These are phyloP conservation scores for Hiodon alosoides DNA, from an alignment of 2,113 vertebrate species.

Conservation along the genomic window DNA sequence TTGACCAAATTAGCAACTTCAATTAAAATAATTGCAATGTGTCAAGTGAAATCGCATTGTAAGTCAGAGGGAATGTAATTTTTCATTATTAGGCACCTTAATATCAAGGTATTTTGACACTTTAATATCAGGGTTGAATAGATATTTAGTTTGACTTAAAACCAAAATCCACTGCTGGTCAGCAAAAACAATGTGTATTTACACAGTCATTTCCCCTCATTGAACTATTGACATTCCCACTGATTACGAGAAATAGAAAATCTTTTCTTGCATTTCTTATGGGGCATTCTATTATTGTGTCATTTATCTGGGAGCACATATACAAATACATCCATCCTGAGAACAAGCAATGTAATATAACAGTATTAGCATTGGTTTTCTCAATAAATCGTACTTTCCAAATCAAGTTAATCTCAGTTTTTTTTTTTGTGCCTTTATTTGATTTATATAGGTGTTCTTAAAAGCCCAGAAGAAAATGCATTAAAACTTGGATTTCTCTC, in stretches of 20 bases:
- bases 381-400: neutral
- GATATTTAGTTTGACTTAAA: conserved; percentile 5
- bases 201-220: conserved; percentile 29
- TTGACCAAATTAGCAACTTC: conserved; percentile 6
- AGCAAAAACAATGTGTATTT: conserved; percentile 34
- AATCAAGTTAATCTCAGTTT: neutral
- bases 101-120: neutral
- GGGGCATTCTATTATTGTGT: neutral
- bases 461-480: conserved; percentile 13
- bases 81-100: neutral
- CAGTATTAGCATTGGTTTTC: neutral
- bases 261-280: neutral
- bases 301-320: neutral
- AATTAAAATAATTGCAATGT: neutral
- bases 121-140: neutral
- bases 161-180: conserved; percentile 22
- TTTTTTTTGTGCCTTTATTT: neutral
- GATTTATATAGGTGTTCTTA: conserved; percentile 2
- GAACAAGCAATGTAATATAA: neutral
- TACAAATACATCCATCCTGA: too few species aligned
- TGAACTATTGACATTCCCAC: conserved; percentile 2
- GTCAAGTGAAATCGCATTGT: neutral
- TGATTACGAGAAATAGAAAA: neutral
- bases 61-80: neutral
- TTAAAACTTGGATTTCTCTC: neutral